Percentiles rank a stretch among this genome's conserved stretches.
phyloP scores from a whole-genome alignment of 1,140 invertebrate genomes.

The Cardiocondyla obscurior region DNA sequence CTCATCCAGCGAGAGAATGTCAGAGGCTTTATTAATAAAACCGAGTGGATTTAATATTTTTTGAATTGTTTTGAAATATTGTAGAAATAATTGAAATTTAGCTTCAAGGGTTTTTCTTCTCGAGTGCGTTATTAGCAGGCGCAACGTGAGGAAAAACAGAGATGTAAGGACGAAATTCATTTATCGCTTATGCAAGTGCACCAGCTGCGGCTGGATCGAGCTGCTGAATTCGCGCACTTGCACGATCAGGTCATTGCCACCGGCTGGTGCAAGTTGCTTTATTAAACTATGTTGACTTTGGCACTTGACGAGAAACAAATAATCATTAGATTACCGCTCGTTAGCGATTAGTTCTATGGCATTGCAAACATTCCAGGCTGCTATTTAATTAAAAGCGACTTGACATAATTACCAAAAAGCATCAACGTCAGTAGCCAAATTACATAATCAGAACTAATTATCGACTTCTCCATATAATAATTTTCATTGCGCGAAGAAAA shows the following conservation, averaged over 20 bases:
- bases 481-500: background rate
- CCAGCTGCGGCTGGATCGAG: slow-evolving; percentile 60
- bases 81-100: background rate
- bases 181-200: slow-evolving; percentile 38
- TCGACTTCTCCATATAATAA: background rate
- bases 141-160: background rate
- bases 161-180: slow-evolving; percentile 59
- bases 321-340: slow-evolving; percentile 19
- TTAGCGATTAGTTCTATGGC: slow-evolving; percentile 38
- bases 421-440: background rate
- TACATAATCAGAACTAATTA: background rate
- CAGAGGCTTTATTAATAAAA: background rate
- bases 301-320: slow-evolving; percentile 39
- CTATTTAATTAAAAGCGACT: background rate
- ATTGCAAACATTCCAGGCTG: background rate
- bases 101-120: background rate
- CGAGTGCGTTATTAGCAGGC: background rate
- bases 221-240: background rate
- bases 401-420: background rate
- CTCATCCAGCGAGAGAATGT: background rate
- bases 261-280: slow-evolving; percentile 4
- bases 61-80: background rate
- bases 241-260: slow-evolving; percentile 61
- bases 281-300: slow-evolving; percentile 58
- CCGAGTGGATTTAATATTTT: background rate